Evolutionary conservation across 2,113 vertebrate genomes (phyloP), one percentile per base, ranked within the genome.

Genomic region (Caloenas nicobarica): DNA sequence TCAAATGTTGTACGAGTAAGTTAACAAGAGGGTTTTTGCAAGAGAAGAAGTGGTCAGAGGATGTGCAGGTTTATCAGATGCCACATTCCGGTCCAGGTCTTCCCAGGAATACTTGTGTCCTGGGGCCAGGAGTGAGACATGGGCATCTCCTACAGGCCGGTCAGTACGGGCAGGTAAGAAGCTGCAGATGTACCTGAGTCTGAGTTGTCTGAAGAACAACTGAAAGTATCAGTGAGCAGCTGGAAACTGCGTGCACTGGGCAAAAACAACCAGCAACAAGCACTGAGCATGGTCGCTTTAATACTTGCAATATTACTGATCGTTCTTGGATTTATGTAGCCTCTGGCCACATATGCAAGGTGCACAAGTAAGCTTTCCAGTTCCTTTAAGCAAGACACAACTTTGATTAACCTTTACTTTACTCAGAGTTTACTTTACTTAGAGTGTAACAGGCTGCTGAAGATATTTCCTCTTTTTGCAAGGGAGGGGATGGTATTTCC

Each of bases 211-310:
- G 38, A 22, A 11, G 51, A 36, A 12, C 13, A 51, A 18, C 42
- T 65, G 57, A 23, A 57, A 18, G 23, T 2, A 34, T 8, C 73
- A 13, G 11, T 4, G 13, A 34, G 53, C 54, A 65, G 51, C 68
- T 92, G 76, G 51, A 16, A 58, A 16, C 36, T 2, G 34, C 56
- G 53, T 13, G 17, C 48, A 1, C 11, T 6, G 65, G 14, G 21
- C 21, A 5, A 72, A 70, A 46, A 8, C 51, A 36, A 3, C 6
- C 3, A 3, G 9, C 44, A 34, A 5, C 0, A 1, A 66, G 40
- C 54, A 74, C 42, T 0, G 0, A 34, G 15, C 31, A 4, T 0
- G 1, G 34, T 29, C 58, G 26, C 34, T 53, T 7, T 1, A 34
- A 8, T 24, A 5, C n/a, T 8, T 14, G 56, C 36, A 54, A 3